Evolutionary conservation across 2,113 vertebrate species (phyloP).

Genomic region (Chiloscyllium plagiosum): DNA sequence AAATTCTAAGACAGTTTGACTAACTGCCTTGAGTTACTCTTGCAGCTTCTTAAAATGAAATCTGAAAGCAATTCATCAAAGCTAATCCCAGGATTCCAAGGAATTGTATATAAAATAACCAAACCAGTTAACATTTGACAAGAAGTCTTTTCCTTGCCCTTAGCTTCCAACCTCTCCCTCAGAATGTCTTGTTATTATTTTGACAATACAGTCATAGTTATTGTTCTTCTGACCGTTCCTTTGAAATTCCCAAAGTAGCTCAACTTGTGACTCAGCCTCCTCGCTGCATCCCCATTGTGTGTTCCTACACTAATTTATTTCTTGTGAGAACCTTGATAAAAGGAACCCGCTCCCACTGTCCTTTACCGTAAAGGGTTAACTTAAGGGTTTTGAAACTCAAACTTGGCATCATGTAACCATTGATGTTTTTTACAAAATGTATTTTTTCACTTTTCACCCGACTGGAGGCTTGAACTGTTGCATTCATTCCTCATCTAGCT

Average conservation of each 20-base stretch:
- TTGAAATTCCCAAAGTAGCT: background rate
- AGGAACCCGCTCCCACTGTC: background rate
- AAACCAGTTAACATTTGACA: background rate
- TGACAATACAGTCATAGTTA: background rate
- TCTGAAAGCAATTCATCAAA: constrained; percentile 22
- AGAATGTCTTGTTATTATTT: background rate
- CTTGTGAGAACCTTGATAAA: background rate
- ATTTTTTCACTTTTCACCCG: background rate
- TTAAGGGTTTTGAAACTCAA: background rate
- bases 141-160: background rate
- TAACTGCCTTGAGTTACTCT: constrained; percentile 13
- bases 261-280: background rate
- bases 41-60: constrained; percentile 8
- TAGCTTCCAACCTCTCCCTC: background rate
- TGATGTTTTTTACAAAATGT: background rate
- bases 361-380: too few species aligned
- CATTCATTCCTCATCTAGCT: background rate
- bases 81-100: constrained; percentile 12
- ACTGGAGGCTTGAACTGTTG: too few species aligned
- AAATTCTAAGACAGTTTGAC: constrained; percentile 18
- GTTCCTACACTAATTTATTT: background rate
- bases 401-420: background rate
- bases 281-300: background rate
- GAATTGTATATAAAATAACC: background rate
- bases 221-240: background rate